phyloP scores from a whole-genome alignment of 2,888 invertebrate genomes.

The Cotesia congregata region DNA sequence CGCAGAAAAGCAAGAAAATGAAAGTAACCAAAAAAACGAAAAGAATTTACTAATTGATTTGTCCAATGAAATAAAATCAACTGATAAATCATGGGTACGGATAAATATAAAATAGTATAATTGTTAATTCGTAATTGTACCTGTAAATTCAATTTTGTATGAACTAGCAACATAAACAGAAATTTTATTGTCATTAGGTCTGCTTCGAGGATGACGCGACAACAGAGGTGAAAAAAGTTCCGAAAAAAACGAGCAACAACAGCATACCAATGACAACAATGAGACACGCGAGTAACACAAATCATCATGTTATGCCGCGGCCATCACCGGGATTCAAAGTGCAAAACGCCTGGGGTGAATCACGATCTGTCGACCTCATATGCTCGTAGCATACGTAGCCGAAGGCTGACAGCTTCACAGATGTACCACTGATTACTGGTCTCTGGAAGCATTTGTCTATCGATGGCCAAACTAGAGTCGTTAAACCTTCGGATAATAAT shows the following conservation, averaged over 20 bases:
- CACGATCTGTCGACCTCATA: slow-evolving; percentile 61
- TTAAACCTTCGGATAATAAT: slow-evolving; percentile 12
- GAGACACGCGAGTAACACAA: slow-evolving; percentile 53
- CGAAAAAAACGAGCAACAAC: slow-evolving; percentile 49
- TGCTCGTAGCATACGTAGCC: slow-evolving; percentile 66
- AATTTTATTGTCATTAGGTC: slow-evolving; percentile 54
- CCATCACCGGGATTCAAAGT: slow-evolving; percentile 59
- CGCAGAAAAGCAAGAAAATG: slow-evolving; percentile 42
- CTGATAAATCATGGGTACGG: slow-evolving; percentile 65
- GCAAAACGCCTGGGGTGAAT: slow-evolving; percentile 64
- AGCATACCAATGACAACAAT: slow-evolving; percentile 62
- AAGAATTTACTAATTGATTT: slow-evolving; percentile 67
- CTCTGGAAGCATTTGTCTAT: slow-evolving; percentile 64
- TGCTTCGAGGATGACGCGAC: slow-evolving; percentile 62
- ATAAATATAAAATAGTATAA: too few species aligned
- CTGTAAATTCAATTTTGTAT: neutral
- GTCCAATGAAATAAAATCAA: slow-evolving; percentile 59
- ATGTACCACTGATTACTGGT: slow-evolving; percentile 64
- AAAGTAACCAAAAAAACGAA: slow-evolving; percentile 51
- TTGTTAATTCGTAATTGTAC: neutral
- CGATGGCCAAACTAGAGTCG: slow-evolving; percentile 53
- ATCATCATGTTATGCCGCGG: slow-evolving; percentile 60
- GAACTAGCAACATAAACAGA: neutral
- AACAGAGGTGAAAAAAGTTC: slow-evolving; percentile 46
- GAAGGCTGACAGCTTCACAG: slow-evolving; percentile 62